phyloP scores from a whole-genome alignment of 1,140 invertebrate genomes.

The Drosophila paulistorum region DNA sequence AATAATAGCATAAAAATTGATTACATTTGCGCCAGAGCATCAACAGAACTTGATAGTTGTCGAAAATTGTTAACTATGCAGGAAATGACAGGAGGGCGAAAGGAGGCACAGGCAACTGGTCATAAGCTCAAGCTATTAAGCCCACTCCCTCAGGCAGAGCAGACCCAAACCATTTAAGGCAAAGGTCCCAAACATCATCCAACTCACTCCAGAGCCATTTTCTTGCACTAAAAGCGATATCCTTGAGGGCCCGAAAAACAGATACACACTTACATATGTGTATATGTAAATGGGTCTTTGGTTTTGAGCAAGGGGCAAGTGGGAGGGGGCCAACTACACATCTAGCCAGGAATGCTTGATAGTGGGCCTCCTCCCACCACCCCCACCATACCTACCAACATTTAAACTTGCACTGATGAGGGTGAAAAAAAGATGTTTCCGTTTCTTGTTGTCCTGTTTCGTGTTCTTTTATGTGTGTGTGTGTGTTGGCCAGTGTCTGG shows the following conservation, averaged over 20 bases:
- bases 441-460: slow-evolving; percentile 79
- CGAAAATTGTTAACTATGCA: slow-evolving; percentile 47
- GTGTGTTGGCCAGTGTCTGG: slow-evolving; percentile 45
- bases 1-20: slow-evolving; percentile 80
- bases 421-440: slow-evolving; percentile 77
- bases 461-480: slow-evolving; percentile 28
- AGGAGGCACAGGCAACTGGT: slow-evolving; percentile 11
- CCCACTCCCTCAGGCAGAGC: slow-evolving; percentile 1
- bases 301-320: background rate
- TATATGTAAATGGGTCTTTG: slow-evolving; percentile 39
- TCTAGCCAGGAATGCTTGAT: slow-evolving; percentile 51
- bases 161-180: background rate
- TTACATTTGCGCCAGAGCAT: slow-evolving; percentile 59
- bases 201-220: slow-evolving; percentile 36
- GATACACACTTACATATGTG: slow-evolving; percentile 21
- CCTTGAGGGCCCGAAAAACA: slow-evolving; percentile 58
- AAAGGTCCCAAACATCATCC: slow-evolving; percentile 3
- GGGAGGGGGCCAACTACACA: slow-evolving; percentile 26
- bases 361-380: slow-evolving; percentile 46
- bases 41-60: slow-evolving; percentile 47
- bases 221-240: slow-evolving; percentile 61
- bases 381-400: slow-evolving; percentile 35
- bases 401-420: slow-evolving; percentile 75
- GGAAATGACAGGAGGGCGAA: slow-evolving; percentile 54
- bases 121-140: slow-evolving; percentile 3